Percentiles rank a stretch among this genome's conserved stretches.
These are phyloP conservation scores for Liparis tanakae DNA, from an alignment of 2,797 vertebrate species.

Conservation along the genomic window DNA sequence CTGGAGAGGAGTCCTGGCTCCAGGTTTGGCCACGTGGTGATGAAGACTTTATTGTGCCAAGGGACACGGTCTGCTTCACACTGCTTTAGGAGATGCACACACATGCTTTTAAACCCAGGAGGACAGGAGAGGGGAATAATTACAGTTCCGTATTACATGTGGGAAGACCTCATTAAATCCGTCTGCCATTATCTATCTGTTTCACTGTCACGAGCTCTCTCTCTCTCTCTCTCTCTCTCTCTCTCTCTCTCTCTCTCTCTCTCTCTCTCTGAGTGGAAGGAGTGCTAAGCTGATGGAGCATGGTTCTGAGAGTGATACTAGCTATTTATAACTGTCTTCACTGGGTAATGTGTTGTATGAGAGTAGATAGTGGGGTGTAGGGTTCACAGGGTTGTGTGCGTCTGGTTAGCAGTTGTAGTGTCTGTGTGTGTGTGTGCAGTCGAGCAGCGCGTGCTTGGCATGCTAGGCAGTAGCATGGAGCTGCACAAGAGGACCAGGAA, in stretches of 20 bases:
- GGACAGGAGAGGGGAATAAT: slow-evolving; percentile 69
- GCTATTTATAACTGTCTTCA: no score
- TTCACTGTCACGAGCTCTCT: slow-evolving; percentile 66
- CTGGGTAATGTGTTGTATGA: no score
- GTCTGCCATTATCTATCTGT: slow-evolving; percentile 65
- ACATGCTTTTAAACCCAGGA: slow-evolving; percentile 42
- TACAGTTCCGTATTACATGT: slow-evolving; percentile 66
- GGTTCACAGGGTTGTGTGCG: no score
- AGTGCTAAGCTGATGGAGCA: no score
- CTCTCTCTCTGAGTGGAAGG: no score
- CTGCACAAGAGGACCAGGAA: no score
- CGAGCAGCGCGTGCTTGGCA: no score
- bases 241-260: slow-evolving; percentile 59
- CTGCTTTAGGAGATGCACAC: slow-evolving; percentile 42
- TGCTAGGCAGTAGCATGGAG: no score
- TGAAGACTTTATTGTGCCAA: slow-evolving; percentile 43
- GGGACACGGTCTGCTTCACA: slow-evolving; percentile 44
- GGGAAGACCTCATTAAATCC: slow-evolving; percentile 74
- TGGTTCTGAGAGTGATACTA: no score
- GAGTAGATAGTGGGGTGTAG: no score
- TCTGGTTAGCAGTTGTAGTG: no score
- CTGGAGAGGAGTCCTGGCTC: slow-evolving; percentile 25
- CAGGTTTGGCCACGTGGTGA: slow-evolving; percentile 50
- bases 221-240: slow-evolving; percentile 47
- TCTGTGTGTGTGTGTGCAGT: no score